These are phyloP conservation scores for Sebastolobus alascanus DNA, from an alignment of 2,797 vertebrate species.

Conservation along the genomic window DNA sequence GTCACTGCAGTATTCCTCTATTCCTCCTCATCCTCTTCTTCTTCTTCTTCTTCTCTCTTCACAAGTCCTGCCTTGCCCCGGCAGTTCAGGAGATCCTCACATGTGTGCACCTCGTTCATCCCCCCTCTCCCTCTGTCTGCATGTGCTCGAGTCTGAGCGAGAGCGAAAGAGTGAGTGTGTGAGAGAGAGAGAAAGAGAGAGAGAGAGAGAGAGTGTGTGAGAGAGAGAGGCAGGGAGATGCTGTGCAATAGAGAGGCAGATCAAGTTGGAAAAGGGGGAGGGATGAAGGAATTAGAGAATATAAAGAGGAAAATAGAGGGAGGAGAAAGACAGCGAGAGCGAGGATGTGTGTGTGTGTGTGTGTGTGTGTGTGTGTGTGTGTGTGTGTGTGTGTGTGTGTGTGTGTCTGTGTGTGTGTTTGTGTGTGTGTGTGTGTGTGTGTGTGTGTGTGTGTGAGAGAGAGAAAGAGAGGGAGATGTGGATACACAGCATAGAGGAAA, in stretches of 20 bases:
- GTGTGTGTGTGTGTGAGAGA: constrained; percentile 1
- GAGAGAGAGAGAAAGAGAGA: constrained; percentile 23
- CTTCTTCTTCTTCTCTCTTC: constrained; percentile 62
- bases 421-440: constrained; percentile 1
- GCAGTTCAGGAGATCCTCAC: constrained; percentile 81
- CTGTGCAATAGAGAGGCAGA: constrained; percentile 70
- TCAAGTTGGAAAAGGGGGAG: constrained; percentile 75
- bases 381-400: constrained; percentile 6
- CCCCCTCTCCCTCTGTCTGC: constrained; percentile 71
- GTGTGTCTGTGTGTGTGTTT: constrained; percentile 7
- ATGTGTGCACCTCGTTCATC: constrained; percentile 74
- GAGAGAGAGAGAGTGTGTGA: constrained; percentile 24
- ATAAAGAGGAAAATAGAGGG: constrained; percentile 68
- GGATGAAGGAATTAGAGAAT: constrained; percentile 80
- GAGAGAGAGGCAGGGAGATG: constrained; percentile 43
- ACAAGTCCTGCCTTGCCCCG: constrained; percentile 70
- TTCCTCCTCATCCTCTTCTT: constrained; percentile 65
- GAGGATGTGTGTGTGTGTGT: neutral
- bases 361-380: neutral
- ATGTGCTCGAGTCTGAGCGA: constrained; percentile 65
- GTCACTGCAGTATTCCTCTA: constrained; percentile 77
- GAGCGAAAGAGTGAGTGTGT: constrained; percentile 54
- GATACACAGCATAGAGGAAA: constrained; percentile 59
- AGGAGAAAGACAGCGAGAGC: constrained; percentile 49
- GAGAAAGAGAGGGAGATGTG: neutral